Evolutionary conservation across 2,797 vertebrate genomes (phyloP).

Genomic region (Urosaurus nigricauda): DNA sequence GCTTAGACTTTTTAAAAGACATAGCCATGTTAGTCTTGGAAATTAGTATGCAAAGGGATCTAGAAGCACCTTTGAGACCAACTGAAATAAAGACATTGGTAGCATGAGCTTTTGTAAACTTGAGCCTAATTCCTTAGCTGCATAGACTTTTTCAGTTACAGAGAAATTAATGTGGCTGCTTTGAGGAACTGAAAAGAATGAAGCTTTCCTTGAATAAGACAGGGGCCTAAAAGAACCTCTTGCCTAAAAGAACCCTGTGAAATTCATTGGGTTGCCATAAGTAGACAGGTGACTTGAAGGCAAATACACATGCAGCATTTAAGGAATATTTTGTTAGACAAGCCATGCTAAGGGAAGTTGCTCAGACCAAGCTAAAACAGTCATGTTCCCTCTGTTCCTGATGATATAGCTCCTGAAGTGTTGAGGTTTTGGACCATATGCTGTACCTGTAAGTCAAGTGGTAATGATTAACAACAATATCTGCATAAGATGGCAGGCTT

Average conservation of each 20-base stretch:
- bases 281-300: too few species aligned
- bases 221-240: too few species aligned
- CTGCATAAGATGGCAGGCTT: conserved; percentile 30
- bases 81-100: too few species aligned
- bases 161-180: conserved; percentile 23
- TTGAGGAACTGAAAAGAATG: neutral
- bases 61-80: too few species aligned
- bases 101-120: too few species aligned
- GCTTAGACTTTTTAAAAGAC: conserved; percentile 12
- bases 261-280: too few species aligned
- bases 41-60: too few species aligned
- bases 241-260: too few species aligned
- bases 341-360: neutral
- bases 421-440: neutral
- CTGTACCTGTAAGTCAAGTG: neutral
- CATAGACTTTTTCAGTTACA: neutral
- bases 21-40: too few species aligned
- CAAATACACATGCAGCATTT: too few species aligned
- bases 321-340: neutral
- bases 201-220: neutral
- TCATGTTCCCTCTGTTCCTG: conserved; percentile 1
- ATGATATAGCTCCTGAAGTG: neutral
- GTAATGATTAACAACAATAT: conserved; percentile 10
- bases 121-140: too few species aligned
- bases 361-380: neutral